A percentile compares a stretch with the other conserved stretches of the same genome.
Conservation (phyloP, 2,797 vertebrate genomes). For the Cottoperca gobio region DNA sequence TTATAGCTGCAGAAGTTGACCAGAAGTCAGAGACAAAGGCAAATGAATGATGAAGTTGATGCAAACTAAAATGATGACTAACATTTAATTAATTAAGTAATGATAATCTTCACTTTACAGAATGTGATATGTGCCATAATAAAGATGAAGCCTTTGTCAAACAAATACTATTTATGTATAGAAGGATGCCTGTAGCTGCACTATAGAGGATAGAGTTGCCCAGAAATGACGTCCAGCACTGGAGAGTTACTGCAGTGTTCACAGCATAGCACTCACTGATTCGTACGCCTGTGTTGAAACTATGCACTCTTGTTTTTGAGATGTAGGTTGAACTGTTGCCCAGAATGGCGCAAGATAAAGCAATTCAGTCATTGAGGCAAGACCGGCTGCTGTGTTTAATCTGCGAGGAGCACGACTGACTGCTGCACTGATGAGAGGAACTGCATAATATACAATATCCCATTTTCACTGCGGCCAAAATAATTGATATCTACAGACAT, state of each 20-base stretch:
- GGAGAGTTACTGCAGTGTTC: constrained; percentile 27
- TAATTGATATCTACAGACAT: too few species aligned
- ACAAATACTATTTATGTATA: not conserved
- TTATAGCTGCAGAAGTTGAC: not conserved
- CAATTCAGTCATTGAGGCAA: constrained; percentile 34
- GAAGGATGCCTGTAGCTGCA: constrained; percentile 14
- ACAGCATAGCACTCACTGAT: constrained; percentile 9
- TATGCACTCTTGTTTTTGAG: constrained; percentile 34
- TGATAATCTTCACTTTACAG: too few species aligned
- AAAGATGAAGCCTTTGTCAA: not conserved
- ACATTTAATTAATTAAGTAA: not conserved
- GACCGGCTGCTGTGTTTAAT: constrained; percentile 32
- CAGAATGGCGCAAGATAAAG: constrained; percentile 38
- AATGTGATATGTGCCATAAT: not conserved
- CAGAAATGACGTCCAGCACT: constrained; percentile 25
- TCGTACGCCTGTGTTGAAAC: constrained; percentile 12
- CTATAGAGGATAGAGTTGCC: constrained; percentile 19
- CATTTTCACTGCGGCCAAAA: too few species aligned
- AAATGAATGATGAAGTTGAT: constrained; percentile 5
- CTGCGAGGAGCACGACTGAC: constrained; percentile 15
- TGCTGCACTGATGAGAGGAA: constrained; percentile 44
- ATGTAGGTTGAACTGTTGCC: constrained; percentile 37
- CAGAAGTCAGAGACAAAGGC: not conserved
- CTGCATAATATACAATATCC: too few species aligned
- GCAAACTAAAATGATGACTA: not conserved